Base-by-base conservation (phyloP, 2,797 vertebrate genomes). In the Brachyalestes nurse region DNA sequence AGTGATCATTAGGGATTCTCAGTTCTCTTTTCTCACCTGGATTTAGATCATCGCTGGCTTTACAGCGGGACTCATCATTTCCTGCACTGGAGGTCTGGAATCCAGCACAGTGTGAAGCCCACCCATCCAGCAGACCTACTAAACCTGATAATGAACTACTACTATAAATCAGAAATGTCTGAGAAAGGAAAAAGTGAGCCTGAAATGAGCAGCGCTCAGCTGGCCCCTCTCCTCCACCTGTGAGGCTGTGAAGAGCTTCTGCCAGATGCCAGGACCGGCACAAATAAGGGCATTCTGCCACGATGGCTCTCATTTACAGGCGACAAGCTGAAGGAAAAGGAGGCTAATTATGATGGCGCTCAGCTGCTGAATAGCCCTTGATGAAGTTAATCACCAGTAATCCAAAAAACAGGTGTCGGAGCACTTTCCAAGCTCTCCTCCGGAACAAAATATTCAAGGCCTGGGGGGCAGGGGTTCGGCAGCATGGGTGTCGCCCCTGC, bases 361-460 rank as follows among this genome's bases (percentile, higher is more conserved):
- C 92, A 92, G 92, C 91, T 91, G 92, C 89, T 93, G 92, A 95
- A 94, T 94, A 93, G 92, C 91, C 91, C 91, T 93, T 95, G 91
- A 94, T 95, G 93, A 93, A 92, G 90, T 93, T 94, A 93, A 93
- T 94, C 93, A 94, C 91, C 83, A 82, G 91, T 93, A 93, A 93
- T 94, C 90, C 90, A 91, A 87, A 85, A 93, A 93, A 93, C 93
- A 95, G 93, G 92, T 95, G 94, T 92, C 87, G 89, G 91, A 61
- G 60, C 76, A 88, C 88, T 90, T 92, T 90, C 74, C 16, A 42
- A 47, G 53, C 85, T 90, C 89, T 91, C 90, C 92, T 89, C 80
- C 87, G 85, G 84, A 93, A 94, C 93, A 90, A 91, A 87, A 87
- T 84, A 87, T 84, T 90, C 83, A 14, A 19, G 82, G 86, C 88